phyloP scores from a whole-genome alignment of 2,113 vertebrate species.

The Callopanchax toddi region DNA sequence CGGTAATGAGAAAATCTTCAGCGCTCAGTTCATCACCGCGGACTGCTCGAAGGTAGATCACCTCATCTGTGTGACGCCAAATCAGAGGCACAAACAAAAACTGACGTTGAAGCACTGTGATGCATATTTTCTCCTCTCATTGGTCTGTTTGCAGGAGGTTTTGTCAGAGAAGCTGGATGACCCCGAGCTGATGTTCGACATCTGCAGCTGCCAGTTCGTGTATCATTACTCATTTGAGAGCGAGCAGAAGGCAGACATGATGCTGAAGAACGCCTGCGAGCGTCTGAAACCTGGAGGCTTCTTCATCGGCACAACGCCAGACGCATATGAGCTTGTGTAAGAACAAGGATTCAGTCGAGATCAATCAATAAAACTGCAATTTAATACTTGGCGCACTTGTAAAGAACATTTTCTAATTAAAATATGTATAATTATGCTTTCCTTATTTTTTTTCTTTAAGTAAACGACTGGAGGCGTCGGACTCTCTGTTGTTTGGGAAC shows the following conservation, averaged over 20 bases:
- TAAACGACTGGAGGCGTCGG: constrained; percentile 89
- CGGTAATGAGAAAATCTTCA: constrained; percentile 83
- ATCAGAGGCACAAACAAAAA: too few relatives aligned
- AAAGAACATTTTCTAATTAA: not conserved
- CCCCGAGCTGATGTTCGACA: constrained; percentile 84
- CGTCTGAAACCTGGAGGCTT: constrained; percentile 90
- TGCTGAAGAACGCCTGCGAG: constrained; percentile 96
- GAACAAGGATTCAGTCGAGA: constrained; percentile 42
- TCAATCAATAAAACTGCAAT: not conserved
- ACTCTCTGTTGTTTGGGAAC: constrained; percentile 92
- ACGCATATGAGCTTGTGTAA: constrained; percentile 95
- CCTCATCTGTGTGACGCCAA: not conserved
- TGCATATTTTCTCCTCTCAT: too few relatives aligned
- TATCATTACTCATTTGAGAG: constrained; percentile 98
- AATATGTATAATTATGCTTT: too few relatives aligned
- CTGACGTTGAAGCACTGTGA: too few relatives aligned
- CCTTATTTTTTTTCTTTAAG: constrained; percentile 60
- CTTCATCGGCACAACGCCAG: constrained; percentile 98
- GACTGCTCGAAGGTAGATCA: constrained; percentile 90
- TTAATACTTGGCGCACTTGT: not conserved
- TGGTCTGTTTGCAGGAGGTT: constrained; percentile 85
- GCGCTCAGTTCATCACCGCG: constrained; percentile 91
- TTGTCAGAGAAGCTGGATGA: constrained; percentile 84
- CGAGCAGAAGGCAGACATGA: constrained; percentile 88
- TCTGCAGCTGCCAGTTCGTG: constrained; percentile 98